These are phyloP conservation scores for Kuschelorhynchus macadamiae DNA, from an alignment of 2,888 invertebrate species.

Conservation along the genomic window DNA sequence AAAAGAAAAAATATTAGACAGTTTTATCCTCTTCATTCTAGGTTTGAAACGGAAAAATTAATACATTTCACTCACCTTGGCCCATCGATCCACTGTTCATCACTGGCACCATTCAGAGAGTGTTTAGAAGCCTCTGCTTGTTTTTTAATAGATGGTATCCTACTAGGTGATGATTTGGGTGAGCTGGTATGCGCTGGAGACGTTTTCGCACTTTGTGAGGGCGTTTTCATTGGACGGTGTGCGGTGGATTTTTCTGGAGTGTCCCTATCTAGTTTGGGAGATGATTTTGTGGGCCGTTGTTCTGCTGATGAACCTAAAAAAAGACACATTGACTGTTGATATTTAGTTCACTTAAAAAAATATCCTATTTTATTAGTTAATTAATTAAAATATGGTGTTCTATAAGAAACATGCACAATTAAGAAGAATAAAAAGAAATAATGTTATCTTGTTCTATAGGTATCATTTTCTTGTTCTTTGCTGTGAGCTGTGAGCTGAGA, in stretches of 20 bases:
- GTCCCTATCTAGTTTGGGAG: constrained; percentile 69
- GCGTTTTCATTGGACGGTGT: constrained; percentile 63
- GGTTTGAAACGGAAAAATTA: no score
- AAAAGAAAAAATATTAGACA: no score
- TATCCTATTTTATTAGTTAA: no score
- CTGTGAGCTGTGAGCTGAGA: no score
- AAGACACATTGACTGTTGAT: neutral
- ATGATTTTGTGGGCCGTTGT: constrained; percentile 56
- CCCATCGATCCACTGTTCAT: constrained; percentile 98
- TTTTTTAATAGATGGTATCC: constrained; percentile 68
- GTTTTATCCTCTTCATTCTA: no score
- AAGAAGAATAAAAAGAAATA: no score
- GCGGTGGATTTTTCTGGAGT: constrained; percentile 70
- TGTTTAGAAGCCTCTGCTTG: constrained; percentile 71
- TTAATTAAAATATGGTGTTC: no score
- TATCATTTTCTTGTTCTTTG: no score
- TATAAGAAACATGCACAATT: no score
- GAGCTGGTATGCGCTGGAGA: constrained; percentile 70
- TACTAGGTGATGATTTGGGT: constrained; percentile 74
- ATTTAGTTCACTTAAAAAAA: neutral
- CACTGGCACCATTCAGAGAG: constrained; percentile 74
- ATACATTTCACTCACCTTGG: no score
- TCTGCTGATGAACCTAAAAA: constrained; percentile 75
- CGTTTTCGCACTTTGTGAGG: constrained; percentile 70
- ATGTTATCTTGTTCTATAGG: no score